phyloP scores from a whole-genome alignment of 2,113 vertebrate species.

The Heterotilapia buettikoferi region DNA sequence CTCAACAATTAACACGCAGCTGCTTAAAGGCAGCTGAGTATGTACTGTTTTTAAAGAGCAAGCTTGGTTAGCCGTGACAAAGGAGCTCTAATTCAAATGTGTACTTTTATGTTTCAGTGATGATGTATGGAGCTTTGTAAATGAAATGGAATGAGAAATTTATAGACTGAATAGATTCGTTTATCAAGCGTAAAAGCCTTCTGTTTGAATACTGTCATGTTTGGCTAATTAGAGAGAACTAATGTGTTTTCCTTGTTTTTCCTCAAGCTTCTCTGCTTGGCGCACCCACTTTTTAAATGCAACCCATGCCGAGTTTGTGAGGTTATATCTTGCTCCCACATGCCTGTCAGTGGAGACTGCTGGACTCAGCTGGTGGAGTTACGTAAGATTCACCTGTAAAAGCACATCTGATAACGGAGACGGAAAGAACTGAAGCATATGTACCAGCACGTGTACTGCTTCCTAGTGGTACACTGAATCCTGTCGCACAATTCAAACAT shows the following conservation, averaged over 20 bases:
- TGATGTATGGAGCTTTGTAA: conserved; percentile 2
- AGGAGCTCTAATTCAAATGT: conserved; percentile 16
- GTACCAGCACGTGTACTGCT: background rate
- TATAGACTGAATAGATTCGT: conserved; percentile 4
- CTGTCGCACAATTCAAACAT: background rate
- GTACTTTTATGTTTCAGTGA: conserved; percentile 6
- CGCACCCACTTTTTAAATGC: background rate
- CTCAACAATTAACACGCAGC: background rate
- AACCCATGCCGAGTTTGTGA: background rate
- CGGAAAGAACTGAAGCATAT: background rate
- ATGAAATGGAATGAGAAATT: conserved; percentile 6
- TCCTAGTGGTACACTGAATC: background rate
- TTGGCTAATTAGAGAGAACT: conserved; percentile 27
- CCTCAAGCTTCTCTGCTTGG: background rate
- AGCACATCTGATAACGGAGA: background rate
- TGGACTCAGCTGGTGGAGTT: background rate
- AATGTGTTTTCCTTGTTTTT: conserved; percentile 28
- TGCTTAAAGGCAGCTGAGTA: background rate
- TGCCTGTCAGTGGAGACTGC: background rate
- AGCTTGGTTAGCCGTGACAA: conserved; percentile 5
- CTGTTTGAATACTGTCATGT: background rate
- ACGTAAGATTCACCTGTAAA: background rate
- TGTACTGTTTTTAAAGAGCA: background rate
- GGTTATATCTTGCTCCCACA: background rate
- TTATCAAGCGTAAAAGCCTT: background rate